A percentile compares a stretch with the other conserved stretches of the same genome.
Evolutionary conservation across 1,140 invertebrate genomes (phyloP).

Genomic region (Calliopsis andreniformis): DNA sequence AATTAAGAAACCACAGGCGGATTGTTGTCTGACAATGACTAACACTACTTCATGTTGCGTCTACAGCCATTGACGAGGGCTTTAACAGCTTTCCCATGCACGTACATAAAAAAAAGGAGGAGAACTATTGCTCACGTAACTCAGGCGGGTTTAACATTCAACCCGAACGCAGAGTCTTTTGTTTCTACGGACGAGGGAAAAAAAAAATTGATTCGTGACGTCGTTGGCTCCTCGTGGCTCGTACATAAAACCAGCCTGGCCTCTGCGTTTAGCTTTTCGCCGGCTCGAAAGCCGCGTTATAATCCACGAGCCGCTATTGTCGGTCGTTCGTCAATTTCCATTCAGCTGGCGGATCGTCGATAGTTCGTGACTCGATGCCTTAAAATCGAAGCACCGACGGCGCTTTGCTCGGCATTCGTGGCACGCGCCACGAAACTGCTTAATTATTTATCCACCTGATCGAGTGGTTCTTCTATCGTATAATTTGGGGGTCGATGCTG

Average conservation of each 20-base stretch:
- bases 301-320: slow-evolving; percentile 33
- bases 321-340: slow-evolving; percentile 56
- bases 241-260: slow-evolving; percentile 29
- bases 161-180: neutral
- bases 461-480: slow-evolving; percentile 68
- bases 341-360: slow-evolving; percentile 54
- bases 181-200: slow-evolving; percentile 14
- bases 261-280: neutral
- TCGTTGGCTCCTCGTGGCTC: neutral
- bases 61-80: too few relatives aligned
- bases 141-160: slow-evolving; percentile 24
- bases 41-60: too few relatives aligned
- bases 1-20: too few relatives aligned
- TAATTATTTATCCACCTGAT: slow-evolving; percentile 76
- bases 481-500: slow-evolving; percentile 62
- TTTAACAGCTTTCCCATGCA: neutral
- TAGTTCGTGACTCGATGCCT: slow-evolving; percentile 56
- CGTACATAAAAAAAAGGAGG: neutral
- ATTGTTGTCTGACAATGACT: too few relatives aligned
- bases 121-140: slow-evolving; percentile 18
- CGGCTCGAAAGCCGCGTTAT: neutral
- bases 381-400: slow-evolving; percentile 7
- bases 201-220: slow-evolving; percentile 20
- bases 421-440: slow-evolving; percentile 67
- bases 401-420: slow-evolving; percentile 58